Evolutionary conservation across 2,113 vertebrate species (phyloP).

Genomic region (Semnornis frantzii): DNA sequence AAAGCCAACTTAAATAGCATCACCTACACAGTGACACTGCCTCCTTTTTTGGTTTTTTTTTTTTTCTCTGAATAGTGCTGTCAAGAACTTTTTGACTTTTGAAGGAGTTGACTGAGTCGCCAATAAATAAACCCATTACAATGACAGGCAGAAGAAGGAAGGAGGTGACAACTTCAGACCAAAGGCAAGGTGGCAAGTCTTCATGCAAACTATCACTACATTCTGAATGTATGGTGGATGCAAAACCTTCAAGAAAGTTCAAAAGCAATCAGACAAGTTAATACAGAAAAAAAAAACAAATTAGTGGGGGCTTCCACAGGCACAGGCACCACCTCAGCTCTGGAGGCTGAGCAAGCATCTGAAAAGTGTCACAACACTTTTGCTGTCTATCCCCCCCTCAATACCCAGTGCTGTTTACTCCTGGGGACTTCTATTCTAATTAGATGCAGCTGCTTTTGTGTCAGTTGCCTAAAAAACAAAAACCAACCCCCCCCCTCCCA

Average conservation of each 20-base stretch:
- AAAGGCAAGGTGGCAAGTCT: neutral
- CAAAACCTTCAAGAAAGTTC: neutral
- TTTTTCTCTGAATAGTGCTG: neutral
- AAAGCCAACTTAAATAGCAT: neutral
- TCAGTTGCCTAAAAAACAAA: neutral
- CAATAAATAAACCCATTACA: neutral
- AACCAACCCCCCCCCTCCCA: neutral
- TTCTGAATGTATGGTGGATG: neutral
- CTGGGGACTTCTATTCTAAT: neutral
- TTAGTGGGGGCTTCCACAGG: neutral
- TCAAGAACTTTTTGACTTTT: neutral
- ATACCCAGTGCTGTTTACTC: neutral
- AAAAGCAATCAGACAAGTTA: neutral
- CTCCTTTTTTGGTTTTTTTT: neutral
- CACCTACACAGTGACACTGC: neutral
- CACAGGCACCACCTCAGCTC: neutral
- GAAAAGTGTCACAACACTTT: neutral
- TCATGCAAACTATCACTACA: neutral
- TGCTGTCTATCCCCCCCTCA: neutral
- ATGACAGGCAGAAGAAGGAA: neutral
- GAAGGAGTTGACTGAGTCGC: neutral
- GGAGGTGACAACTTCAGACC: neutral
- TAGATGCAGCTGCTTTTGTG: conserved; percentile 11
- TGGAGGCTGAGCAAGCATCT: neutral
- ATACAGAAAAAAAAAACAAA: neutral